Conservation (phyloP, 2,113 vertebrate genomes). For the Galeopterus variegatus region DNA sequence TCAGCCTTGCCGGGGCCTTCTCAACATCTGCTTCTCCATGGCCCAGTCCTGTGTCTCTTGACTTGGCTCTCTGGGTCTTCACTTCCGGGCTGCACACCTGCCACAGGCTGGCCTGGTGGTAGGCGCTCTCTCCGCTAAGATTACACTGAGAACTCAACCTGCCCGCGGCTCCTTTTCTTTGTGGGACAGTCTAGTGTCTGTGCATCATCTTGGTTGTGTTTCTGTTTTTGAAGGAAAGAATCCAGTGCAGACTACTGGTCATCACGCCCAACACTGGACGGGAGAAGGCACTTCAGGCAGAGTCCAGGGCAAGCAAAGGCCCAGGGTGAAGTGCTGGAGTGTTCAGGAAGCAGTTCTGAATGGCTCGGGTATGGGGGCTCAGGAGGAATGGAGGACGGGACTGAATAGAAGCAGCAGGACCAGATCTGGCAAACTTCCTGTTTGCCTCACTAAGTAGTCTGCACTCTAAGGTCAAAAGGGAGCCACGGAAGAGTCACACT, state of each 20-base stretch:
- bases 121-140: not conserved
- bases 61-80: not conserved
- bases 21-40: not conserved
- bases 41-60: not conserved
- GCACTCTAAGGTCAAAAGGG: not conserved
- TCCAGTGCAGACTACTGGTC: rapidly evolving
- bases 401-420: not conserved
- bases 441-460: not conserved
- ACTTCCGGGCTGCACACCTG: not conserved
- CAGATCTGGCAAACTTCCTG: not conserved
- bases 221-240: not conserved
- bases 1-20: not conserved
- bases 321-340: rapidly evolving
- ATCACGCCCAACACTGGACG: too few species aligned
- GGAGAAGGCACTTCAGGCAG: not conserved
- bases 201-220: not conserved
- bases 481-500: not conserved
- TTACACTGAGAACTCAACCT: not conserved
- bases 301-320: not conserved
- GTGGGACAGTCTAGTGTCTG: rapidly evolving
- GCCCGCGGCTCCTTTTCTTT: not conserved
- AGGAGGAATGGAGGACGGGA: too few species aligned
- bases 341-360: not conserved
- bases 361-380: too few species aligned
- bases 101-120: not conserved